A percentile compares a stretch with the other conserved stretches of the same genome.
phyloP scores from a whole-genome alignment of 2,113 vertebrate genomes.

The Oreotragus oreotragus region DNA sequence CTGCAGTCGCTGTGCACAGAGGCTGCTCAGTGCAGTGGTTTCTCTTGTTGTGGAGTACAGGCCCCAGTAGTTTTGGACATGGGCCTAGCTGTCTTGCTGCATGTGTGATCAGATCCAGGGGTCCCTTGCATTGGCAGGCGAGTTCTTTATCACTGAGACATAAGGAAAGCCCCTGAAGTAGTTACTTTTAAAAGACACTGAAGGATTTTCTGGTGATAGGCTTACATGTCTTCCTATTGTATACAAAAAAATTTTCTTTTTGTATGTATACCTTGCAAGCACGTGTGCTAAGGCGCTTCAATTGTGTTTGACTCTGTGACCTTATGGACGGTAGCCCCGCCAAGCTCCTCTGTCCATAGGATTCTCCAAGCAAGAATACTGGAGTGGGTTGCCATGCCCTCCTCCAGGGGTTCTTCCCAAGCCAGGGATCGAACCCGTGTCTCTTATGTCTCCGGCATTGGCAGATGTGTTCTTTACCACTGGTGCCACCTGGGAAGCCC shows the following conservation, averaged over 20 bases:
- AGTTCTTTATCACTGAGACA: neutral
- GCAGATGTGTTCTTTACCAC: neutral
- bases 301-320: neutral
- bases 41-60: neutral
- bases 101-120: neutral
- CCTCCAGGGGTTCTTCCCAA: neutral
- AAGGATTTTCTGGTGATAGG: neutral
- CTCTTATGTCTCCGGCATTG: neutral
- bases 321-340: accelerated
- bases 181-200: constrained; percentile 44
- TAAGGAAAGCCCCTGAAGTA: neutral
- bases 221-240: neutral
- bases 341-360: neutral
- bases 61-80: neutral
- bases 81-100: neutral
- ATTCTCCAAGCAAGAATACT: neutral
- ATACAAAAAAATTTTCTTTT: neutral
- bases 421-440: neutral
- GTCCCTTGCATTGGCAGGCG: neutral
- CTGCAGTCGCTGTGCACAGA: neutral
- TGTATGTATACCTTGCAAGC: neutral
- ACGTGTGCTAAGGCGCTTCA: neutral
- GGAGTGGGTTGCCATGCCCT: neutral
- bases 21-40: neutral
- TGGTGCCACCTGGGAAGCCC: neutral